Conservation (phyloP, 2,113 vertebrate species). For the Cyrtonyx montezumae region DNA sequence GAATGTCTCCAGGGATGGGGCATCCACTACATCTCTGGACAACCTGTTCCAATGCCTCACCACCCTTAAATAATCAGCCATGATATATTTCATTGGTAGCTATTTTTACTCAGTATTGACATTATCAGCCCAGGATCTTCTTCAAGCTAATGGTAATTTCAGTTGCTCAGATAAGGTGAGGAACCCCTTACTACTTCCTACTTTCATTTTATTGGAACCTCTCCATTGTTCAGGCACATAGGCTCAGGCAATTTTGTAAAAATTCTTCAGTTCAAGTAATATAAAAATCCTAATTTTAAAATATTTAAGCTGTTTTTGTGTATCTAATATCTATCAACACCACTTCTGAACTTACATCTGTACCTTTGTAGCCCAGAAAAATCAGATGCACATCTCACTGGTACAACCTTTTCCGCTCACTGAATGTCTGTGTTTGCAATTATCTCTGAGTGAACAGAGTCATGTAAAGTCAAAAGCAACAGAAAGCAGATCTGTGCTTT, state of each 20-base stretch:
- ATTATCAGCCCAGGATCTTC: background rate
- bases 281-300: background rate
- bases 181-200: background rate
- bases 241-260: background rate
- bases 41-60: too few relatives aligned
- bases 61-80: background rate
- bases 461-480: slow-evolving; percentile 26
- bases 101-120: background rate
- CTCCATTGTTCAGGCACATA: background rate
- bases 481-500: slow-evolving; percentile 30
- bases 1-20: too few relatives aligned
- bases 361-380: background rate
- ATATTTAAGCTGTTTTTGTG: background rate
- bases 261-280: background rate
- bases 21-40: too few relatives aligned
- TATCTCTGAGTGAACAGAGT: background rate
- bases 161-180: fast-evolving
- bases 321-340: background rate
- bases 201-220: background rate
- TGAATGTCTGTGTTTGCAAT: background rate
- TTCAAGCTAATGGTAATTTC: background rate
- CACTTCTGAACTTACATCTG: background rate
- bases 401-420: background rate
- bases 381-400: background rate
- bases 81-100: background rate